These are phyloP conservation scores for Epinephelus moara DNA, from an alignment of 2,113 vertebrate genomes.

Conservation along the genomic window DNA sequence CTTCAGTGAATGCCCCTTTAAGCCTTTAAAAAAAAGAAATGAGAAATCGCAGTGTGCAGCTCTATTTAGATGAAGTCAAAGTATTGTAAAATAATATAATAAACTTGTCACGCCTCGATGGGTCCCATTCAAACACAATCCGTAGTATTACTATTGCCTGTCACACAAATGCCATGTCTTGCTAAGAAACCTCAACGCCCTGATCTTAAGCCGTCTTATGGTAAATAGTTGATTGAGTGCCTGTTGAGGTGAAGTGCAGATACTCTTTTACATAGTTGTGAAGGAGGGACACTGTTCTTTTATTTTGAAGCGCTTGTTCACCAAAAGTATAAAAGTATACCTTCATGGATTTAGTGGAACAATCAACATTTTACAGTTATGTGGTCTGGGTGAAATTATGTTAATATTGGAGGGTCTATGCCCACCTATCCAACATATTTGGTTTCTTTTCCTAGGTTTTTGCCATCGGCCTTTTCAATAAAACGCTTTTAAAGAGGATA, in stretches of 20 bases:
- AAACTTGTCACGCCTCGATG: not conserved
- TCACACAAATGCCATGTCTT: not conserved
- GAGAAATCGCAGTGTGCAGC: conserved; percentile 19
- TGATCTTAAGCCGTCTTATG: not conserved
- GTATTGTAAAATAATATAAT: conserved; percentile 20
- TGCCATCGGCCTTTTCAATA: too few relatives aligned
- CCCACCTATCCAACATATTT: too few relatives aligned
- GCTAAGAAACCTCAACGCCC: not conserved
- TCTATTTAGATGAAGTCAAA: not conserved
- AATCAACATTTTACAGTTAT: too few relatives aligned
- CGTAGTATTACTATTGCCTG: not conserved
- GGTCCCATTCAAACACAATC: not conserved
- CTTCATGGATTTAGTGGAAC: too few relatives aligned
- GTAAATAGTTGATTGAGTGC: not conserved
- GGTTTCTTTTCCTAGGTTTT: too few relatives aligned
- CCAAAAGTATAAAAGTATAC: not conserved
- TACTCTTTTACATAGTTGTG: not conserved
- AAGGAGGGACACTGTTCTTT: not conserved
- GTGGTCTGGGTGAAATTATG: too few relatives aligned
- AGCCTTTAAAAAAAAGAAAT: conserved; percentile 25
- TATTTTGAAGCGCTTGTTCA: not conserved
- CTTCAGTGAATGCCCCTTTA: conserved; percentile 41
- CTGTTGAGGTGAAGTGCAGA: not conserved
- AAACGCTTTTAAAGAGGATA: too few relatives aligned
- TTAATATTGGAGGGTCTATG: too few relatives aligned